A percentile compares a stretch with the other conserved stretches of the same genome.
phyloP scores from a whole-genome alignment of 2,113 vertebrate genomes.

The Heptranchias perlo region DNA sequence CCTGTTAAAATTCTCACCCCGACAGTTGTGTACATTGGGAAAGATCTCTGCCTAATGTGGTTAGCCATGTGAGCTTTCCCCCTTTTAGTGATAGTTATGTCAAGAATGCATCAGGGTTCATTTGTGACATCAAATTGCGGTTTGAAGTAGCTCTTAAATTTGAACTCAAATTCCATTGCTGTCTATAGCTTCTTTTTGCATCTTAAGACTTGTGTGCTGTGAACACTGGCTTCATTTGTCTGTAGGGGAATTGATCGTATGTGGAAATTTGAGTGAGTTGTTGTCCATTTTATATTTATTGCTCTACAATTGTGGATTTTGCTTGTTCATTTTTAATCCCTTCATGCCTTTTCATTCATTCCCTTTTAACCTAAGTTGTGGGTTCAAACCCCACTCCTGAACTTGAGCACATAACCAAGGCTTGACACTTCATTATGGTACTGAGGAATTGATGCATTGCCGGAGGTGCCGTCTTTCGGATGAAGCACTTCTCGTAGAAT shows the following conservation, averaged over 20 bases:
- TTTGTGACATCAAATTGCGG: background rate
- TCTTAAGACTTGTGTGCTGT: background rate
- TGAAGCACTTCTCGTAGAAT: no score
- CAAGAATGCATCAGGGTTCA: background rate
- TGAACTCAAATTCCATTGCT: background rate
- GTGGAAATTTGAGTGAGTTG: background rate
- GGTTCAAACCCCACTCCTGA: no score
- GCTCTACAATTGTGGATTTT: no score
- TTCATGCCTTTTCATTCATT: no score
- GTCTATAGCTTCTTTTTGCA: no score
- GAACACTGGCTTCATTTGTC: background rate
- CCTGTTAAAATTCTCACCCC: no score
- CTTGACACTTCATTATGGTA: no score
- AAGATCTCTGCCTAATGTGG: background rate
- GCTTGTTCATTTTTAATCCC: no score
- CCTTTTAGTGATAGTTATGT: background rate
- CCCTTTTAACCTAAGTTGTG: no score
- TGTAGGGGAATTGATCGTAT: background rate
- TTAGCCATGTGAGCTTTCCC: background rate
- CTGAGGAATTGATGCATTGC: no score
- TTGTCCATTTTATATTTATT: background rate
- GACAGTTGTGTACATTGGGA: background rate
- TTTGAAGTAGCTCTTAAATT: slow-evolving; percentile 1
- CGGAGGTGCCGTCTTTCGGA: no score
- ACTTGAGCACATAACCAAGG: no score